These are phyloP conservation scores for Simalia tracyae DNA, from an alignment of 2,797 vertebrate genomes.

Conservation along the genomic window DNA sequence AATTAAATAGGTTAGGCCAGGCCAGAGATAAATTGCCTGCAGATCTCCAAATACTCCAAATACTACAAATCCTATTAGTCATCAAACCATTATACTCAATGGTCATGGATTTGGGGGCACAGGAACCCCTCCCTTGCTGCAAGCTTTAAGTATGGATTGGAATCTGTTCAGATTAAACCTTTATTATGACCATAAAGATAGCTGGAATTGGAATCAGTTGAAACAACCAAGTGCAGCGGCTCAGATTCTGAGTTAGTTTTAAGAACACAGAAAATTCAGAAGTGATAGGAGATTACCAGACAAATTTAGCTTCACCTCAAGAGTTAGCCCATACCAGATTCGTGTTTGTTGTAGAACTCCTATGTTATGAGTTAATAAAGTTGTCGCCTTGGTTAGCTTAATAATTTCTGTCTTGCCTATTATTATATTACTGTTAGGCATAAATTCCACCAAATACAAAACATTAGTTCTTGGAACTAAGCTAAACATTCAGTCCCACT, in stretches of 20 bases:
- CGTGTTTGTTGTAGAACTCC: not conserved
- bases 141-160: not conserved
- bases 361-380: not conserved
- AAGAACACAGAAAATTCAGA: not conserved
- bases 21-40: not conserved
- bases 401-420: not conserved
- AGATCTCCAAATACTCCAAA: not conserved
- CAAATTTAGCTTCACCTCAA: not conserved
- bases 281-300: not conserved
- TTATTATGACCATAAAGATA: not conserved
- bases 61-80: not conserved
- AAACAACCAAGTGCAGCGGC: not conserved
- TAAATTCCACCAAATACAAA: not conserved
- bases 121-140: not conserved
- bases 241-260: not conserved
- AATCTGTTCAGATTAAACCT: not conserved
- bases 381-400: not conserved
- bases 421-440: not conserved
- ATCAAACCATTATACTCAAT: not conserved
- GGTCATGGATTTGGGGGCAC: not conserved
- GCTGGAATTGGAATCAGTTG: not conserved
- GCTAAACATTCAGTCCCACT: not conserved
- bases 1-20: not conserved
- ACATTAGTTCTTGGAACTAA: not conserved
- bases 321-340: not conserved